Evolutionary conservation across 1,140 invertebrate species (phyloP).

Genomic region (Gonatopus flavifemur): DNA sequence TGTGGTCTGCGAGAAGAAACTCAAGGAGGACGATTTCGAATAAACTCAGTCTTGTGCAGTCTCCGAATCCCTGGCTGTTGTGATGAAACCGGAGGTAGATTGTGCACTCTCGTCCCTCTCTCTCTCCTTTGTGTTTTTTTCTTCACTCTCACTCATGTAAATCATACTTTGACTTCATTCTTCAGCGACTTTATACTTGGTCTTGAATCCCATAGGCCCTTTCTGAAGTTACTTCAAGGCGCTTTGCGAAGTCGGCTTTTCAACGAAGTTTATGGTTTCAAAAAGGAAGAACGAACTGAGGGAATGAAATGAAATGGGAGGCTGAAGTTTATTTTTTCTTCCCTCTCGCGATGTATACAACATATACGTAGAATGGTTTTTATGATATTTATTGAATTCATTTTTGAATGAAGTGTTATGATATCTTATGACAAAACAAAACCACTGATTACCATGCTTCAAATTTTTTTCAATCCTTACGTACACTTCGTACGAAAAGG

Average conservation of each 20-base stretch:
- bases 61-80: constrained; percentile 24
- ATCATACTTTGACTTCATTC: constrained; percentile 2
- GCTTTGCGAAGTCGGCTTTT: constrained; percentile 14
- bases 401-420: too few relatives aligned
- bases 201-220: constrained; percentile 13
- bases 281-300: constrained; percentile 10
- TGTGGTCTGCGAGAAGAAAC: constrained; percentile 34
- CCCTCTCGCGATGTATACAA: too few relatives aligned
- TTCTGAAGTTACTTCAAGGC: constrained; percentile 24
- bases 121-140: too few relatives aligned
- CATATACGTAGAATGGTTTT: too few relatives aligned
- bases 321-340: too few relatives aligned
- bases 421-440: too few relatives aligned
- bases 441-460: too few relatives aligned
- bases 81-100: constrained; percentile 31
- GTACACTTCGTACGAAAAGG: too few relatives aligned
- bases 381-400: too few relatives aligned
- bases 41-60: constrained; percentile 37
- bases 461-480: too few relatives aligned
- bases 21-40: constrained; percentile 39
- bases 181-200: too few relatives aligned
- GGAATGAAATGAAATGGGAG: too few relatives aligned
- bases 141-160: constrained; percentile 12
- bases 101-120: constrained; percentile 2
- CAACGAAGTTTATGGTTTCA: constrained; percentile 19